Evolutionary conservation across 2,888 invertebrate species (phyloP), one percentile per base, ranked within the genome.

Genomic region (Papilio demoleus): DNA sequence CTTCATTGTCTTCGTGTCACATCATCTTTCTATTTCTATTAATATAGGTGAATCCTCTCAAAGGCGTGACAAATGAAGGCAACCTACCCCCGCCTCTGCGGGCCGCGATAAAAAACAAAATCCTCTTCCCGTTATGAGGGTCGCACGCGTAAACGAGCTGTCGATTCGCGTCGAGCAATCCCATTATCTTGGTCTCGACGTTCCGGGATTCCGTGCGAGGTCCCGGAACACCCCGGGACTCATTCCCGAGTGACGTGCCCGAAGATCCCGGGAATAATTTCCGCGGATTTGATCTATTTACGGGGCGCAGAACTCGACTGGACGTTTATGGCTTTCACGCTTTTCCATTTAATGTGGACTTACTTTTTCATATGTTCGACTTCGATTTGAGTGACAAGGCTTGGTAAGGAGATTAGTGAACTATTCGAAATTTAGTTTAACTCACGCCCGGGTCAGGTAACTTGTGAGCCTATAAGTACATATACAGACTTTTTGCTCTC

Each of bases 241-340:
- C 61, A 24, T n/a, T 27, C 40, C 64, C 65, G 47, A 22, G n/a
- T 34, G 58, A 45, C 65, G 31, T 45, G 74, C 75, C 70, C 62
- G 68, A 73, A 75, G 70, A 74, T 69, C 70, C 56, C 45, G 62
- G 64, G 70, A 71, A 70, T 70, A 60, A 71, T 70, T 71, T 56
- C 66, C 70, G 56, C 27, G 72, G 73, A 73, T 75, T 72, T 74
- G 71, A 76, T 75, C 72, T 71, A 76, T 76, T 75, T 75, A 76
- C 71, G 72, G 65, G 50, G 68, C 58, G 70, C 59, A 63, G 64
- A 64, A 65, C 61, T 61, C 64, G 66, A 67, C 42, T 70, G 73
- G 72, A 75, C 72, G 63, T 73, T 73, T 73, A 72, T 69, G 65
- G 70, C 68, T 69, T 70, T 74, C 72, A 71, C 70, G 70, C 65